These are phyloP conservation scores for Meriones psammophilus DNA, from an alignment of 2,797 vertebrate genomes.

Conservation along the genomic window DNA sequence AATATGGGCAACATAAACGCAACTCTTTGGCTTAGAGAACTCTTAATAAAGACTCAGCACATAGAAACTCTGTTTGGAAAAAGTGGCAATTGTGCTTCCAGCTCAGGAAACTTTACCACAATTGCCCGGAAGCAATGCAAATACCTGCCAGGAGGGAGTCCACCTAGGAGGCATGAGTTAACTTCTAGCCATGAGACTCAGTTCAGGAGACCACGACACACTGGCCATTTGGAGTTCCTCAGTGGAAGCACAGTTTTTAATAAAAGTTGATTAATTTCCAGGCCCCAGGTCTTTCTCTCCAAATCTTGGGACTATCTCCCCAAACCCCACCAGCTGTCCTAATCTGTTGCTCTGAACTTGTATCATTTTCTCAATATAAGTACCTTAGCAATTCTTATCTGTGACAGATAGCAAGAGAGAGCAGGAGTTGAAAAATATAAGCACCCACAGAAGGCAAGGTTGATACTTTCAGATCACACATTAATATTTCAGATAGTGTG, in stretches of 20 bases:
- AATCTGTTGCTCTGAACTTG: neutral
- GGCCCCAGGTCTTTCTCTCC: neutral
- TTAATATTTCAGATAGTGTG: neutral
- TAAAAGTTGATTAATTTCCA: neutral
- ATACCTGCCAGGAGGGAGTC: neutral
- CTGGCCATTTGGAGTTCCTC: neutral
- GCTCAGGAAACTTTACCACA: neutral
- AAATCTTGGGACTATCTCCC: neutral
- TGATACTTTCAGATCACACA: neutral
- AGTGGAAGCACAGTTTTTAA: neutral
- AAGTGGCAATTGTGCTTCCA: neutral
- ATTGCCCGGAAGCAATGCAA: neutral
- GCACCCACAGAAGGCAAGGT: neutral
- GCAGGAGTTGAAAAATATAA: neutral
- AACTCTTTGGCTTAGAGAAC: constrained; percentile 1
- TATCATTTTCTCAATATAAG: neutral
- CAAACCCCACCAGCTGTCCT: neutral
- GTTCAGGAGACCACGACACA: neutral
- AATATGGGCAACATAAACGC: neutral
- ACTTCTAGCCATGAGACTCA: neutral
- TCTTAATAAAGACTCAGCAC: neutral
- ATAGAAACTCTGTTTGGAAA: constrained; percentile 21
- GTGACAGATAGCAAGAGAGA: neutral
- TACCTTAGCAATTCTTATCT: neutral
- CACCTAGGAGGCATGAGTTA: neutral